Percentiles rank a stretch among this genome's conserved stretches.
phyloP scores from a whole-genome alignment of 1,140 invertebrate species.

The Bombus superbus region DNA sequence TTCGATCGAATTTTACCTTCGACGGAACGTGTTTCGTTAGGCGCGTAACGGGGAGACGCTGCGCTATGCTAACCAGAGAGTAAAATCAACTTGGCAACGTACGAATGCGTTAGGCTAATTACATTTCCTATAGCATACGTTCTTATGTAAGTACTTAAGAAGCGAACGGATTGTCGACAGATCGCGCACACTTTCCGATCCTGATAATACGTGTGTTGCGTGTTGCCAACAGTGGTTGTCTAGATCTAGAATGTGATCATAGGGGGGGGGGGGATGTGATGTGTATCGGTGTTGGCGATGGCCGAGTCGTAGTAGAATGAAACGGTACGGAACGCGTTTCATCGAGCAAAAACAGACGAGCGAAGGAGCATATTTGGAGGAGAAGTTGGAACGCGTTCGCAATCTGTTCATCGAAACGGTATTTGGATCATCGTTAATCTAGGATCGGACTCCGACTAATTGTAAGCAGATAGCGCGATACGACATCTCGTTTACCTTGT shows the following conservation, averaged over 20 bases:
- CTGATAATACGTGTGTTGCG: background rate
- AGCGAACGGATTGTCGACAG: constrained; percentile 15
- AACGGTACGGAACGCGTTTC: too few species aligned
- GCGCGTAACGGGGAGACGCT: constrained; percentile 68
- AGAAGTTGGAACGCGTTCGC: background rate
- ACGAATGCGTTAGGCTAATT: constrained; percentile 50
- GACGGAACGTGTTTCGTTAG: background rate
- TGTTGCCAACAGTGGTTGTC: background rate
- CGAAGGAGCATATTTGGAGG: too few species aligned
- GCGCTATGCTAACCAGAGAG: constrained; percentile 39
- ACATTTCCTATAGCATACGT: constrained; percentile 61
- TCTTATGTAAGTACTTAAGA: constrained; percentile 68
- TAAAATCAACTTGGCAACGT: constrained; percentile 69
- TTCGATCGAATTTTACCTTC: background rate
- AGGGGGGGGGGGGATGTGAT: too few species aligned
- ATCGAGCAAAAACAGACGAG: background rate
- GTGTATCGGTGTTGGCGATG: background rate
- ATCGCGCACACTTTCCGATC: constrained; percentile 6
- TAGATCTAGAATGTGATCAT: too few species aligned
- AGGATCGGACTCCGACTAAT: background rate
- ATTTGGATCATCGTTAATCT: background rate
- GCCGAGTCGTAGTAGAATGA: too few species aligned
- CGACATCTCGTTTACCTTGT: background rate
- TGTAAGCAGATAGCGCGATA: background rate
- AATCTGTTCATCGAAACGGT: background rate